Percentiles rank a stretch among this genome's conserved stretches.
Evolutionary conservation across 2,797 vertebrate species (phyloP).

Genomic region (Tokudaia tokunoshimensis): DNA sequence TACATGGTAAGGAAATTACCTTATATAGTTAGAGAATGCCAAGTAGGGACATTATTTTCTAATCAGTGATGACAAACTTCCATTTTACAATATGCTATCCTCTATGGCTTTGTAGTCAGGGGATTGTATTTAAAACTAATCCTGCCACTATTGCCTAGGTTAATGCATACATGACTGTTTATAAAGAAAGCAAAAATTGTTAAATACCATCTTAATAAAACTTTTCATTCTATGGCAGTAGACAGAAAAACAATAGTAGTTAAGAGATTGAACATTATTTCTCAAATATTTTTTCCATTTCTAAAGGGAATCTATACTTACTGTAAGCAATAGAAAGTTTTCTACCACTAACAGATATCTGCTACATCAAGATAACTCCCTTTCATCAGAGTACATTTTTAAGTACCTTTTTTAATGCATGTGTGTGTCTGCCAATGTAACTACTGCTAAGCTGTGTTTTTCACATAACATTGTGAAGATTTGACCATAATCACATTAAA

Average conservation of each 20-base stretch:
- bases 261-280: slow-evolving; percentile 31
- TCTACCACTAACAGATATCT: background rate
- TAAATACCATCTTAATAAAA: slow-evolving; percentile 44
- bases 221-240: slow-evolving; percentile 8
- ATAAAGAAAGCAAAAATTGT: slow-evolving; percentile 39
- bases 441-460: slow-evolving; percentile 34
- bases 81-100: background rate
- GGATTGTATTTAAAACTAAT: slow-evolving; percentile 42
- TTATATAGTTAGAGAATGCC: background rate
- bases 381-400: background rate
- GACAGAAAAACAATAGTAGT: background rate
- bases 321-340: background rate
- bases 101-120: background rate
- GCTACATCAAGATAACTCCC: background rate
- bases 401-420: background rate
- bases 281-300: slow-evolving; percentile 27
- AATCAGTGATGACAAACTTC: background rate
- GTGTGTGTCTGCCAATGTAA: background rate
- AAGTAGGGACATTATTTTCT: slow-evolving; percentile 18
- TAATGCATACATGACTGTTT: slow-evolving; percentile 37
- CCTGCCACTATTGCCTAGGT: background rate
- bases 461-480: background rate
- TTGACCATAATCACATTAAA: slow-evolving; percentile 43
- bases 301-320: background rate
- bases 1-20: background rate